Percentiles rank a stretch among this genome's conserved stretches.
These are phyloP conservation scores for Caenorhabditis plicata DNA, from an alignment of 2,888 invertebrate species.

Conservation along the genomic window DNA sequence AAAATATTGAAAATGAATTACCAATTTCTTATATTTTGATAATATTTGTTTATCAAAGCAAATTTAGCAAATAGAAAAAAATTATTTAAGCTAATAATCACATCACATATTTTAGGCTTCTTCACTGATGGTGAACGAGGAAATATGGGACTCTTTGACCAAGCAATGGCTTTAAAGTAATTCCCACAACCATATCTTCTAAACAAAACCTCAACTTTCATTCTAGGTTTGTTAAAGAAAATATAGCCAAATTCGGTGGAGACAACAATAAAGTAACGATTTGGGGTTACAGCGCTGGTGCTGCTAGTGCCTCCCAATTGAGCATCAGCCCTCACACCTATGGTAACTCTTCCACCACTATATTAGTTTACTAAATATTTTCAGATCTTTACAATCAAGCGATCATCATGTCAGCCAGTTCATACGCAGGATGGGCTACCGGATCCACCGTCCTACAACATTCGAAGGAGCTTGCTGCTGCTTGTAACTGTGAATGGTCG, in stretches of 20 bases:
- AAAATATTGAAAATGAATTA: no score
- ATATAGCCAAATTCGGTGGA: conserved; percentile 38
- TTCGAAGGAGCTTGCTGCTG: conserved; percentile 24
- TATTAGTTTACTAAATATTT: background rate
- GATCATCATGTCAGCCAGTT: conserved; percentile 49
- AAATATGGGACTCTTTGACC: conserved; percentile 58
- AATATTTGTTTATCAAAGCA: no score
- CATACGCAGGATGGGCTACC: conserved; percentile 45
- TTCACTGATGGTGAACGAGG: conserved; percentile 49
- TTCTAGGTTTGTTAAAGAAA: conserved; percentile 38
- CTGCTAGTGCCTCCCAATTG: conserved; percentile 45
- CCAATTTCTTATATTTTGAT: no score
- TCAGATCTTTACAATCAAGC: conserved; percentile 40
- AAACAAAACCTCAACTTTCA: background rate
- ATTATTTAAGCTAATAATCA: background rate
- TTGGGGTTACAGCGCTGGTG: conserved; percentile 55
- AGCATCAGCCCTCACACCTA: conserved; percentile 31
- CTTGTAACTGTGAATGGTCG: conserved; percentile 31
- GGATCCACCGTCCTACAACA: conserved; percentile 29
- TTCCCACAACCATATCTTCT: conserved; percentile 8
- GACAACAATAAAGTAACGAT: conserved; percentile 44
- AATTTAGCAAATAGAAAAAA: no score
- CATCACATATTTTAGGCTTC: conserved; percentile 39
- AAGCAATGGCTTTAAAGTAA: conserved; percentile 46
- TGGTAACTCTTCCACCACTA: conserved; percentile 1